These are phyloP conservation scores for Gallinago undulata DNA, from an alignment of 2,113 vertebrate genomes.

Conservation along the genomic window DNA sequence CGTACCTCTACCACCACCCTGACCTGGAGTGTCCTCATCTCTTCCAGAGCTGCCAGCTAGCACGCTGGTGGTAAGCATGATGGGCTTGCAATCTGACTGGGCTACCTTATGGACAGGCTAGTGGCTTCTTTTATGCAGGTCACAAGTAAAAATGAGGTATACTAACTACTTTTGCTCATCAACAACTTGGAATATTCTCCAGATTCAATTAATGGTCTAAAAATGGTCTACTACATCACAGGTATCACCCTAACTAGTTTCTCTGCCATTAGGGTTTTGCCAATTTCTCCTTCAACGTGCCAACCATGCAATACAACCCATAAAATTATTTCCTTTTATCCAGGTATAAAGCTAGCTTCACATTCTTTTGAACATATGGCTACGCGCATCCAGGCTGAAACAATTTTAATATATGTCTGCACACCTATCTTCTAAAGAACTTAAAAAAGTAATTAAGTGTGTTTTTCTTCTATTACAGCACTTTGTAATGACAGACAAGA, in stretches of 20 bases:
- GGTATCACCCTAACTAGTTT: neutral
- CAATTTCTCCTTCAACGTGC: neutral
- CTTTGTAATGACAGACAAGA: neutral
- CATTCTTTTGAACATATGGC: neutral
- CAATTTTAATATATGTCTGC: neutral
- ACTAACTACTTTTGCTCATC: neutral
- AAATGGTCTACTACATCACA: neutral
- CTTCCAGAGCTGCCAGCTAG: neutral
- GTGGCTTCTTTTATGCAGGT: fast-evolving
- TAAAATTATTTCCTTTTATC: neutral
- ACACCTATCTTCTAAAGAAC: neutral
- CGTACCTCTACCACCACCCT: neutral
- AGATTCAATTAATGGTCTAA: neutral
- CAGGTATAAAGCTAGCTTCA: neutral
- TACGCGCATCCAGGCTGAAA: neutral
- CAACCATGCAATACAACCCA: neutral
- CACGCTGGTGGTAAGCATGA: neutral
- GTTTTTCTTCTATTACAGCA: neutral
- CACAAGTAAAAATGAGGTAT: neutral
- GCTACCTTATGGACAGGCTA: neutral
- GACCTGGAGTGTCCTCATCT: neutral
- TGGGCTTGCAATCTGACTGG: neutral
- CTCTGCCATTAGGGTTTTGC: neutral
- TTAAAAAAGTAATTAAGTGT: neutral
- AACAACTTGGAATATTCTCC: neutral